Conservation (phyloP, 2,113 vertebrate genomes). For the Clupea harengus region DNA sequence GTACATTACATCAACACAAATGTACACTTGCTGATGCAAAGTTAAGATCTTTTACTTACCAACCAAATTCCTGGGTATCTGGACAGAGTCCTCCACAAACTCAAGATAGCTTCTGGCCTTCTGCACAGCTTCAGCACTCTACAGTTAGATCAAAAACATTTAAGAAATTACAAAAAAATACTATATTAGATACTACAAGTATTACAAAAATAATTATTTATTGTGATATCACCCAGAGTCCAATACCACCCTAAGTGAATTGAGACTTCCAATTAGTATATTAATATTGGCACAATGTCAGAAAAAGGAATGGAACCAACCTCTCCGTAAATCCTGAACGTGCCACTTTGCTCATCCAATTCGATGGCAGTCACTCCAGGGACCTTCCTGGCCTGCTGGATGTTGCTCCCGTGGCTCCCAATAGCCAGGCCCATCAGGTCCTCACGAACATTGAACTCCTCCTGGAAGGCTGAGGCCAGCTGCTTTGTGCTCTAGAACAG, state of each 20-base stretch:
- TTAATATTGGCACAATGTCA: background rate
- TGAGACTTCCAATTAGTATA: background rate
- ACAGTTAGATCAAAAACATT: conserved; percentile 33
- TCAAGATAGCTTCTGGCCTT: conserved; percentile 83
- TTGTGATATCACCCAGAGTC: background rate
- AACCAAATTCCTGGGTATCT: conserved; percentile 84
- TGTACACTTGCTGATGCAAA: background rate
- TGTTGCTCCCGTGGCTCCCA: conserved; percentile 88
- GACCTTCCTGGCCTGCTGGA: conserved; percentile 88
- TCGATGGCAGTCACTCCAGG: conserved; percentile 85
- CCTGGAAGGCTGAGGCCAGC: conserved; percentile 86
- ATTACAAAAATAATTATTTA: background rate
- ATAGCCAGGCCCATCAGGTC: conserved; percentile 90
- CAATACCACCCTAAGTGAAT: background rate
- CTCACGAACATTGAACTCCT: conserved; percentile 82
- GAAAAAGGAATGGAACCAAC: conserved; percentile 39
- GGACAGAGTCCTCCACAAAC: conserved; percentile 86
- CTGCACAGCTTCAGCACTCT: conserved; percentile 83
- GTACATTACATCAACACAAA: background rate
- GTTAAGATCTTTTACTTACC: conserved; percentile 66
- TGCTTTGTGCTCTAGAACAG: conserved; percentile 80
- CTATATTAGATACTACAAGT: background rate
- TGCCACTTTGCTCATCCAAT: conserved; percentile 84
- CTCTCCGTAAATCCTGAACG: conserved; percentile 89
- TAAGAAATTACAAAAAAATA: background rate